Conservation (phyloP, 2,888 invertebrate genomes). For the Strigamia maritima region DNA sequence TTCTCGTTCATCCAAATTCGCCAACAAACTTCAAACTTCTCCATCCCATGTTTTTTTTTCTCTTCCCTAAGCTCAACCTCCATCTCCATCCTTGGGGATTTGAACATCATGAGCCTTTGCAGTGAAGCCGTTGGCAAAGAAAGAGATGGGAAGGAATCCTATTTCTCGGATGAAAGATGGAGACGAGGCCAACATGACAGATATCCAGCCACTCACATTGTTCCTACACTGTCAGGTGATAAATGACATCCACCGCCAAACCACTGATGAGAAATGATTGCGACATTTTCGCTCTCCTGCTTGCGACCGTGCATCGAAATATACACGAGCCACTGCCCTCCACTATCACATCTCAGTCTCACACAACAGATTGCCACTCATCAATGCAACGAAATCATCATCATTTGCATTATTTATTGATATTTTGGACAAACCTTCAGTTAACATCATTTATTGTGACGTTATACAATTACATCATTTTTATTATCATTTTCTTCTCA, state of each 20-base stretch:
- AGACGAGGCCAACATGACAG: slow-evolving; percentile 30
- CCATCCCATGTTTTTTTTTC: neutral
- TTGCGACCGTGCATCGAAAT: neutral
- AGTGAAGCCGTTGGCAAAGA: neutral
- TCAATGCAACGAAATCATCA: no score
- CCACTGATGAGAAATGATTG: slow-evolving; percentile 34
- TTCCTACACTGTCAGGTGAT: slow-evolving; percentile 30
- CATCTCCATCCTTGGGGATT: neutral
- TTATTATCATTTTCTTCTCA: no score
- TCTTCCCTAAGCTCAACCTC: neutral
- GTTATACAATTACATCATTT: no score
- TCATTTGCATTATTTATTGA: no score
- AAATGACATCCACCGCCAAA: slow-evolving; percentile 24
- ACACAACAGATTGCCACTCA: neutral
- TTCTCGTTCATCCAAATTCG: neutral
- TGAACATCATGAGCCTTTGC: slow-evolving; percentile 31
- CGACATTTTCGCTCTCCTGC: slow-evolving; percentile 7
- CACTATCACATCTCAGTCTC: neutral
- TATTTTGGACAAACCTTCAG: no score
- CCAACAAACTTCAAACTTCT: slow-evolving; percentile 34
- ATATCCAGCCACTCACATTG: slow-evolving; percentile 32
- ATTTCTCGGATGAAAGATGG: slow-evolving; percentile 34
- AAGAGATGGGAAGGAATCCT: slow-evolving; percentile 15
- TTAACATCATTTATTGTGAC: no score
- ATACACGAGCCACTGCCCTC: neutral